These are phyloP conservation scores for Euphydryas editha DNA, from an alignment of 2,888 invertebrate species.

Conservation along the genomic window DNA sequence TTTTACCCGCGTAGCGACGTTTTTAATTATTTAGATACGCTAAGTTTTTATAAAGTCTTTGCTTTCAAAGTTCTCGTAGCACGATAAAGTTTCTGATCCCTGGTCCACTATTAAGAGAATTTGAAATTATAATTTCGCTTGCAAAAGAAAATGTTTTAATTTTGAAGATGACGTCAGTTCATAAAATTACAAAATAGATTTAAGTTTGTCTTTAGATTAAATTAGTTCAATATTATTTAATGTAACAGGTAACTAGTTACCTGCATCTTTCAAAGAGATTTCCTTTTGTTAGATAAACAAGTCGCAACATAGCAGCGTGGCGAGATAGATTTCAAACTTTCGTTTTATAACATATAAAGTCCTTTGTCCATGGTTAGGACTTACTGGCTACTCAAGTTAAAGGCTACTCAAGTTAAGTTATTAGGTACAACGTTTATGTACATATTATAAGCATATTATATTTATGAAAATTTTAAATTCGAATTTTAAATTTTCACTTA, in stretches of 20 bases:
- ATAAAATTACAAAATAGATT: background rate
- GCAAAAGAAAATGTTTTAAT: slow-evolving; percentile 3
- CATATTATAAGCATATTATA: background rate
- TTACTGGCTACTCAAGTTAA: too few relatives aligned
- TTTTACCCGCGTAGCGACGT: background rate
- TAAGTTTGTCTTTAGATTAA: background rate
- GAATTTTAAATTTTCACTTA: background rate
- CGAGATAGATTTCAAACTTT: too few relatives aligned
- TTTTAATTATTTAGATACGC: background rate
- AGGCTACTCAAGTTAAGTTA: too few relatives aligned
- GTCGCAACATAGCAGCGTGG: too few relatives aligned
- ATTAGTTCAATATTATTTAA: too few relatives aligned
- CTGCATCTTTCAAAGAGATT: background rate
- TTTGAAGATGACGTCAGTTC: background rate
- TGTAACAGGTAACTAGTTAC: background rate
- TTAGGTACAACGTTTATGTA: too few relatives aligned
- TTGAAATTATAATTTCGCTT: slow-evolving; percentile 3
- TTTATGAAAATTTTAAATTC: background rate
- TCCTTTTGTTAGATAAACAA: too few relatives aligned
- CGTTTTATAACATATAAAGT: too few relatives aligned
- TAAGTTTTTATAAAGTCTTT: slow-evolving; percentile 10
- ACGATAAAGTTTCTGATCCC: background rate
- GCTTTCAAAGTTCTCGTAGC: background rate
- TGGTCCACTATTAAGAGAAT: slow-evolving; percentile 8
- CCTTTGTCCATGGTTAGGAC: too few relatives aligned